Evolutionary conservation across 2,797 vertebrate species (phyloP).

Genomic region (Lepidocolaptes lacrymiger): DNA sequence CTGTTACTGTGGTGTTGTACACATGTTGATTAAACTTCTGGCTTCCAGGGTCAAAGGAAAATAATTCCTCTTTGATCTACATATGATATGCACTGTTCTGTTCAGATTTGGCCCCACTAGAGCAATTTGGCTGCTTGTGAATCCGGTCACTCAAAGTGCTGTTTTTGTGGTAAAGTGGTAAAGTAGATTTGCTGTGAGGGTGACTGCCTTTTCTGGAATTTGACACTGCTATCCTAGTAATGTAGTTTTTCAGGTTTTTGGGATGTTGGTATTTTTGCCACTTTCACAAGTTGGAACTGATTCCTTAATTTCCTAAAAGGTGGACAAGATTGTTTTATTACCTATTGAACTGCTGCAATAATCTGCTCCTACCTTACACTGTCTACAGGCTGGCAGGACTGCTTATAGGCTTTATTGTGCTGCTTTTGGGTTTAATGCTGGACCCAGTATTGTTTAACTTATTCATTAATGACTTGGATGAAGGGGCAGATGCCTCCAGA

Average conservation of each 20-base stretch:
- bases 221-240: not conserved
- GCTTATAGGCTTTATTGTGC: not conserved
- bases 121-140: not conserved
- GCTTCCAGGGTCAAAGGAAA: not conserved
- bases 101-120: not conserved
- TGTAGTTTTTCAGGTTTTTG: not conserved
- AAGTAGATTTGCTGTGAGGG: not conserved
- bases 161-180: not conserved
- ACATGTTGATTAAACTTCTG: not conserved
- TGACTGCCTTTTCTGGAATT: not conserved
- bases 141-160: not conserved
- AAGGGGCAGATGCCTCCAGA: no score
- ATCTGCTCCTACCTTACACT: rapidly evolving
- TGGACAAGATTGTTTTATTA: not conserved
- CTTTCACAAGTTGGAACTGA: not conserved
- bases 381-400: not conserved
- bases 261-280: not conserved
- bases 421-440: not conserved
- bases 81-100: not conserved
- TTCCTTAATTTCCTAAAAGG: not conserved
- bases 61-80: not conserved
- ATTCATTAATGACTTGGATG: no score
- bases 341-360: not conserved
- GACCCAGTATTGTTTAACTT: no score
- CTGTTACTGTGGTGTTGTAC: not conserved